Base-by-base conservation (phyloP, 2,888 invertebrate genomes). In the Microplitis manilae region DNA sequence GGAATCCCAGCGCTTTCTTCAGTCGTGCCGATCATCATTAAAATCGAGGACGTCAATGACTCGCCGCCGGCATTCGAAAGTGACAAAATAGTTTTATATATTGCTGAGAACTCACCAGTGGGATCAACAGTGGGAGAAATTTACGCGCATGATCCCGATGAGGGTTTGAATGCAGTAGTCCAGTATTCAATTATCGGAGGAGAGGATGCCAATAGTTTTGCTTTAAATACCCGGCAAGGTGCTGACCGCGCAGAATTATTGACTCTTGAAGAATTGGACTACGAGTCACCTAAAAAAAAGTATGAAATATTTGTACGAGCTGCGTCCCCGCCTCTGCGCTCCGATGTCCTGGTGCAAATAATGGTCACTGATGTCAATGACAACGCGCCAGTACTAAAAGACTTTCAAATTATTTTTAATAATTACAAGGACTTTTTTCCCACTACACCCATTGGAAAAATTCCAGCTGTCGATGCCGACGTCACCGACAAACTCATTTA, bases 131-230 rank as follows among this genome's bases (percentile, higher is more conserved):
- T 99, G 0, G 98, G 98, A 0, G 95, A 96, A 85, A 94, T 98
- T 75, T 93, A 95, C 85, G 96, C 98, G 0, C 94, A 94, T 83
- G 98, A 98, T 90, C 97, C 97, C 0, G 98, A 98, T 84, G 97
- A 97, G 86, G 98, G 97, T 0, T 93, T 94, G 0, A 97, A 98
- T 89, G 97, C 97, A 0, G 94, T 95, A 0, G 96, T 99, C 0
- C 96, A 97, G 85, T 99, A 99, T 89, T 96, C 97, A 8, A 97
- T 99, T 62, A 97, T 97, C 86, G 98, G 95, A 7, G 98, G 97
- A 1, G 96, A 97, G 82, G 97, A 98, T 88, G 95, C 96, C 0
- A 95, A 95, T 86, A 94, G 95, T 79, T 98, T 98, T 88, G 94
- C 95, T 0, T 90, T 97, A 0, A 94, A 95, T 78, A 94, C 95